phyloP scores from a whole-genome alignment of 2,888 invertebrate genomes.

The Drosophila fungiperda region DNA sequence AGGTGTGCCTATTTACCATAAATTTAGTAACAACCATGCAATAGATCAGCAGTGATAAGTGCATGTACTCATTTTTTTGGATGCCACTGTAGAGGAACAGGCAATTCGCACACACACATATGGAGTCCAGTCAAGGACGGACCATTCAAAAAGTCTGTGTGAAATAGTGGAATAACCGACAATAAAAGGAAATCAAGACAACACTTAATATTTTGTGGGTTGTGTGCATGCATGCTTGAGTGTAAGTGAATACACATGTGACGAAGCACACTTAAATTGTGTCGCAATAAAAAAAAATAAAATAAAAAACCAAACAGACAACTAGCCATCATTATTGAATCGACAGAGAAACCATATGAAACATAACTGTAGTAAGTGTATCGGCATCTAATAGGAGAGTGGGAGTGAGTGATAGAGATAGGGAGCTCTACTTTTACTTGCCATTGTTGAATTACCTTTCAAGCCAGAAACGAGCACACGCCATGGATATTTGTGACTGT shows the following conservation, averaged over 20 bases:
- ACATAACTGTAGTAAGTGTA: conserved; percentile 34
- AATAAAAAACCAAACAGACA: conserved; percentile 24
- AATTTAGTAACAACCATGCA: conserved; percentile 1
- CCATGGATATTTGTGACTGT: conserved; percentile 94
- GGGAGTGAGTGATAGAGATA: conserved; percentile 3
- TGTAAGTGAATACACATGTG: conserved; percentile 35
- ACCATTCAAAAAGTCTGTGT: conserved; percentile 61
- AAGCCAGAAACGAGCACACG: conserved; percentile 94
- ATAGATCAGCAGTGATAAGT: conserved; percentile 16
- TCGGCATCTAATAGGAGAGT: background rate
- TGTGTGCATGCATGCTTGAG: conserved; percentile 19
- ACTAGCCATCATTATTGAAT: conserved; percentile 19
- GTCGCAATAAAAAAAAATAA: conserved; percentile 55
- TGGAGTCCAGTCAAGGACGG: conserved; percentile 48
- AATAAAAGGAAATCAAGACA: conserved; percentile 35
- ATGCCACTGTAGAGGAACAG: conserved; percentile 31
- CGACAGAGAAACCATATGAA: conserved; percentile 26
- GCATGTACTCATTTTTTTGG: conserved; percentile 17
- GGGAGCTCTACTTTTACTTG: conserved; percentile 27
- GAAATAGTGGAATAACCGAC: conserved; percentile 44
- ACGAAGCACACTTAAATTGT: conserved; percentile 63
- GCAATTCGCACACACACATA: conserved; percentile 21
- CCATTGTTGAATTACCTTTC: conserved; percentile 88
- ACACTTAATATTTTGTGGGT: conserved; percentile 48
- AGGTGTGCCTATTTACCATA: background rate